Evolutionary conservation across 2,888 invertebrate species (phyloP).

Genomic region (Drosophila austrosaltans): DNA sequence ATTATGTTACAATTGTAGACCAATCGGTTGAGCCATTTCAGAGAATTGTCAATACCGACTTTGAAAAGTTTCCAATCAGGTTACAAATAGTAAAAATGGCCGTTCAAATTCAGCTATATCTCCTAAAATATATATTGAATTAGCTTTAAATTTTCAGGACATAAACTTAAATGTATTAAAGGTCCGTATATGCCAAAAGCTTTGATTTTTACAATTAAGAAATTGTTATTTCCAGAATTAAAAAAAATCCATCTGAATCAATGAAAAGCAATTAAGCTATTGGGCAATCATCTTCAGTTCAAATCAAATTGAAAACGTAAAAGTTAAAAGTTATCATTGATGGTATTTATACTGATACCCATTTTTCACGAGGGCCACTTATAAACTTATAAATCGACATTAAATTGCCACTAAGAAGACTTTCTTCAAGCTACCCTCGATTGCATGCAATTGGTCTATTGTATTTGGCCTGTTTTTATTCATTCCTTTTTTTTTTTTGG

Average conservation of each 20-base stretch:
- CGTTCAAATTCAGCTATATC: too few species aligned
- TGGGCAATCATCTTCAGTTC: background rate
- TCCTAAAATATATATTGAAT: too few species aligned
- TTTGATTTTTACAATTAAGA: background rate
- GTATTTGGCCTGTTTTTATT: background rate
- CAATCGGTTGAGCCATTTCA: too few species aligned
- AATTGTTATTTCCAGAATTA: background rate
- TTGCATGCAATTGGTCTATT: slow-evolving; percentile 7
- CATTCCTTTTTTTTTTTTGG: background rate
- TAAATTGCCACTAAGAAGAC: background rate
- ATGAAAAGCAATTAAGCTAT: background rate
- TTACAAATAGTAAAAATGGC: too few species aligned
- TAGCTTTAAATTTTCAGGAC: too few species aligned
- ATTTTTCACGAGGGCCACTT: background rate
- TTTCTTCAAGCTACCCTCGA: slow-evolving; percentile 1
- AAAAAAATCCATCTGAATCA: background rate
- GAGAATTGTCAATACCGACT: too few species aligned
- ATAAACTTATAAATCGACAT: background rate
- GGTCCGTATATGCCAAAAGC: too few species aligned
- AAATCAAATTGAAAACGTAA: background rate
- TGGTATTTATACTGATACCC: background rate
- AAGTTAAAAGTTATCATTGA: background rate
- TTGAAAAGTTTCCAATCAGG: too few species aligned
- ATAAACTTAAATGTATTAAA: too few species aligned
- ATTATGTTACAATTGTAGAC: too few species aligned